Evolutionary conservation across 2,888 invertebrate genomes (phyloP), one percentile per base, ranked within the genome.

Genomic region (Geophilus truncorum): DNA sequence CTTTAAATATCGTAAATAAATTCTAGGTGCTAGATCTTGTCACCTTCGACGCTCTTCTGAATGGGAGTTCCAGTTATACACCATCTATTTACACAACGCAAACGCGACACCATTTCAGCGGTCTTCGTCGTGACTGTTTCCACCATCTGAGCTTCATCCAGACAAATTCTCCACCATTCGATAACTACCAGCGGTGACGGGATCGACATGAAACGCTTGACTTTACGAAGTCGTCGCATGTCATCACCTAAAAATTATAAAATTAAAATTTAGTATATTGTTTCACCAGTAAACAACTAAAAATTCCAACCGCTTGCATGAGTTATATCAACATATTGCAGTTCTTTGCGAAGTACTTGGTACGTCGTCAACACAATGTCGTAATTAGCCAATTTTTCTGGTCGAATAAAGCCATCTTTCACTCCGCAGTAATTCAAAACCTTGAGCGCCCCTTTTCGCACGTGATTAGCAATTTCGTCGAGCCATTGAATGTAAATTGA

Each of bases 81-180:
- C 94, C 94, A 94, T 77, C 92, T 89, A 86, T 92, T 91, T 1
- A 90, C 85, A 9, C 92, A 90, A 82, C 85, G 84, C 57, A 93
- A 85, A 82, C 89, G 87, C 76, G 88, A 85, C 0, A 91, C 91
- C 92, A 93, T 92, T 84, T 89, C 88, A 0, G 92, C 90, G 0
- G 91, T 89, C 84, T 90, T 88, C 0, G 90, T 88, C 0, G 88
- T 87, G 2, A 89, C 88, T 78, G 90, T 88, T 85, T 93, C 93
- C 0, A 93, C 92, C 90, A 93, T 91, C 88, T 94, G 94, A 5
- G 93, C 93, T 87, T 94, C 94, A 86, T 94, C 94, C 30, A 93
- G 87, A 85, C 92, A 91, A 79, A 93, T 89, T 81, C 94, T 88
- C 93, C 93, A 93, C 92, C 93, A 94, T 78, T 91, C 88, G 0